Conservation (phyloP, 2,888 invertebrate genomes). For the Volucella zonaria region DNA sequence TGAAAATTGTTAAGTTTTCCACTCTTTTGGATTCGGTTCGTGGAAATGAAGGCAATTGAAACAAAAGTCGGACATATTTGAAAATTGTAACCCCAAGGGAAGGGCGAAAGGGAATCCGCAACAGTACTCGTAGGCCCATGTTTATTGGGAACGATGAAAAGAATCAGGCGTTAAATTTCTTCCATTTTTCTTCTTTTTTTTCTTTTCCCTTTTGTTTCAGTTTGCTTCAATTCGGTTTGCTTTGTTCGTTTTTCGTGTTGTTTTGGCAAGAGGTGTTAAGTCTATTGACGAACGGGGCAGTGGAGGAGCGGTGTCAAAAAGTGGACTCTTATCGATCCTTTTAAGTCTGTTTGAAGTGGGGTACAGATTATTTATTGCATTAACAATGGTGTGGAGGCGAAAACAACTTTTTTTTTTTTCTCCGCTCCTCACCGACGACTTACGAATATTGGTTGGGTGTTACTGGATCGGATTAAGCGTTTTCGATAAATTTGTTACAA, state of each 20-base stretch:
- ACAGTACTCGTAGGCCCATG: slow-evolving; percentile 17
- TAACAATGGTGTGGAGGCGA: slow-evolving; percentile 31
- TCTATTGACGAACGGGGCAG: slow-evolving; percentile 10
- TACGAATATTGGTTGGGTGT: slow-evolving; percentile 1
- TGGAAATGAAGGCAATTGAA: slow-evolving; percentile 29
- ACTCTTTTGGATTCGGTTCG: not conserved
- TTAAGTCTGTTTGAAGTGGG: slow-evolving; percentile 64
- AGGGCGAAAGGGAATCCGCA: not conserved
- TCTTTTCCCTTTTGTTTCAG: slow-evolving; percentile 18
- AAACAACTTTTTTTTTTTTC: slow-evolving; percentile 8
- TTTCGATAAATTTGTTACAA: slow-evolving; percentile 62
- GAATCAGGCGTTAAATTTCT: slow-evolving; percentile 57
- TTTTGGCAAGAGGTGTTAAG: slow-evolving; percentile 31
- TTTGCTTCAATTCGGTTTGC: slow-evolving; percentile 22
- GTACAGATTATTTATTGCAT: slow-evolving; percentile 67
- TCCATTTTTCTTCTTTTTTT: slow-evolving; percentile 11
- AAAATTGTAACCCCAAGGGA: not conserved
- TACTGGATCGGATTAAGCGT: slow-evolving; percentile 55
- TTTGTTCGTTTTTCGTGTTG: slow-evolving; percentile 35
- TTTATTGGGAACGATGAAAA: slow-evolving; percentile 38
- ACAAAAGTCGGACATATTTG: slow-evolving; percentile 41
- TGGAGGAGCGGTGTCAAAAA: slow-evolving; percentile 24
- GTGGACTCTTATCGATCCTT: slow-evolving; percentile 60
- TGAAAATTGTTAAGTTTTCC: slow-evolving; percentile 58
- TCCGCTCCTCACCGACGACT: not conserved